These are phyloP conservation scores for Lycia hirtaria DNA, from an alignment of 2,888 invertebrate species.

Conservation along the genomic window DNA sequence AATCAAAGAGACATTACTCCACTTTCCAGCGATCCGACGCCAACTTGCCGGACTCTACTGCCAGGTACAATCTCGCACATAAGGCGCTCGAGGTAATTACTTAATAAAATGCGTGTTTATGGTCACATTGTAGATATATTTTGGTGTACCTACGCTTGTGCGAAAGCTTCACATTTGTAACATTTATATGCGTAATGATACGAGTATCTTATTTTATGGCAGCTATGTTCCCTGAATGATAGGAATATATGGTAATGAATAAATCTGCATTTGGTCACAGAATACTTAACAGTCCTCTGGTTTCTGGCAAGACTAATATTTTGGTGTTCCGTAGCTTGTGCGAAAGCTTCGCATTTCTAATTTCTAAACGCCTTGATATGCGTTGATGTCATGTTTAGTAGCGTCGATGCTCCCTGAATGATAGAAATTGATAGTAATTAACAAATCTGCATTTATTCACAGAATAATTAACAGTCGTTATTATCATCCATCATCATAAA, in stretches of 20 bases:
- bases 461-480: no score
- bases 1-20: conserved; percentile 43
- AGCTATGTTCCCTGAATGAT: background rate
- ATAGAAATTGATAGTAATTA: no score
- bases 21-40: conserved; percentile 34
- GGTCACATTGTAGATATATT: background rate
- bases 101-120: conserved; percentile 21
- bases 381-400: background rate
- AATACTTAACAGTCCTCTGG: no score
- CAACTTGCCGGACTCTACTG: conserved; percentile 18
- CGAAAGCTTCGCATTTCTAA: background rate
- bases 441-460: no score
- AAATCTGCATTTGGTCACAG: no score
- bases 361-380: background rate
- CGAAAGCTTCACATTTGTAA: background rate
- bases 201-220: background rate
- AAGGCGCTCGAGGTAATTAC: conserved; percentile 15
- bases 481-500: no score
- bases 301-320: conserved; percentile 3
- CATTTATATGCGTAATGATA: background rate
- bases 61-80: conserved; percentile 4
- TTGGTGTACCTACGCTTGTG: background rate
- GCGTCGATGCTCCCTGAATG: background rate
- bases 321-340: background rate
- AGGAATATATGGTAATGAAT: no score